Conservation (phyloP, 2,113 vertebrate genomes). For the Pao palembangensis region DNA sequence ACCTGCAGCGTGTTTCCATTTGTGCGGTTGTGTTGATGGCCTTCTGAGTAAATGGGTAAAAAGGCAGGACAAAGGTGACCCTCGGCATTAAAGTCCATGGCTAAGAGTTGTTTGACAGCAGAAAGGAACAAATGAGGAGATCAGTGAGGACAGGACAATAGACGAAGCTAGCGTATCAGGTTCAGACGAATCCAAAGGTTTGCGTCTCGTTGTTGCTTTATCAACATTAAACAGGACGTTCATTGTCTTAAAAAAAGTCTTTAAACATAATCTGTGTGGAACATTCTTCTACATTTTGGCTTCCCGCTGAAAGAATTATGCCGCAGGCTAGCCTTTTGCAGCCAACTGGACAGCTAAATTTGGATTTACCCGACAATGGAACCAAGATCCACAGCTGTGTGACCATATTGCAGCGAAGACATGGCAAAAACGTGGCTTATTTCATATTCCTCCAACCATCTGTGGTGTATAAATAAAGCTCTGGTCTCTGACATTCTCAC, state of each 20-base stretch:
- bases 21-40: not conserved
- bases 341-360: slow-evolving; percentile 68
- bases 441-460: slow-evolving; percentile 58
- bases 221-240: slow-evolving; percentile 36
- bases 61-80: not conserved
- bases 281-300: slow-evolving; percentile 58
- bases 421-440: slow-evolving; percentile 42
- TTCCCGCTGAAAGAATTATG: slow-evolving; percentile 45
- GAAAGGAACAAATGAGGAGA: not conserved
- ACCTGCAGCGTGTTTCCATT: not conserved
- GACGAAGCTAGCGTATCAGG: not conserved
- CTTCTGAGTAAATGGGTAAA: not conserved
- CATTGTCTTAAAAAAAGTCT: slow-evolving; percentile 44
- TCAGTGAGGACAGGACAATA: no score
- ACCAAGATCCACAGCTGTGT: slow-evolving; percentile 65
- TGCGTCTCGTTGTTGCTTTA: slow-evolving; percentile 16
- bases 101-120: not conserved
- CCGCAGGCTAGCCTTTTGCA: slow-evolving; percentile 57
- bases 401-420: slow-evolving; percentile 65
- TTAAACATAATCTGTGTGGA: slow-evolving; percentile 46
- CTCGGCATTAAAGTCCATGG: not conserved
- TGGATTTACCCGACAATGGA: slow-evolving; percentile 65
- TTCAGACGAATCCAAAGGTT: slow-evolving; percentile 12
- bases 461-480: slow-evolving; percentile 54
- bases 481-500: slow-evolving; percentile 26